A percentile compares a stretch with the other conserved stretches of the same genome.
These are phyloP conservation scores for Heterotilapia buettikoferi DNA, from an alignment of 2,113 vertebrate species.

Conservation along the genomic window DNA sequence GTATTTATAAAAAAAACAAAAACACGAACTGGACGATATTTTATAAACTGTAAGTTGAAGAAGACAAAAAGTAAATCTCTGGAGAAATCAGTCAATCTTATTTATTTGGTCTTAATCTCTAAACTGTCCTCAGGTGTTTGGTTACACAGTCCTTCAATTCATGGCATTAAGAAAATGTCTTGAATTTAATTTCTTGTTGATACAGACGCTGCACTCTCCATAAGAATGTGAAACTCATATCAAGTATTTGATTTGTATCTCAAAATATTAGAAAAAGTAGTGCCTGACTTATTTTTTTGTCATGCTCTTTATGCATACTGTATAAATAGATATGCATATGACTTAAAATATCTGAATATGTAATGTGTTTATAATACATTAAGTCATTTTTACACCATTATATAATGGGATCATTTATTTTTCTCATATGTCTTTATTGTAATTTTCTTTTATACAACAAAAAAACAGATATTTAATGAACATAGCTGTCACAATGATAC, in stretches of 20 bases:
- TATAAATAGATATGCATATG: not conserved
- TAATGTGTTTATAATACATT: not conserved
- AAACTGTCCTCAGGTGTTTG: not conserved
- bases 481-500: not conserved
- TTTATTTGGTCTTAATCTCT: not conserved
- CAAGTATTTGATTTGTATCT: not conserved
- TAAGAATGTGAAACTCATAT: not conserved
- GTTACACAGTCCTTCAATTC: not conserved
- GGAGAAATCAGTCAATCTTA: fast-evolving
- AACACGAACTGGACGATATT: fast-evolving
- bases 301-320: not conserved
- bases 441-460: not conserved
- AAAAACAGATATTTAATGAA: not conserved
- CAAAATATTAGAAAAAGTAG: not conserved
- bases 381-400: not conserved
- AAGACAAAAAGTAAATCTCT: not conserved
- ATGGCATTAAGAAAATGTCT: not conserved
- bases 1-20: not conserved
- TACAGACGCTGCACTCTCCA: not conserved
- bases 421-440: not conserved
- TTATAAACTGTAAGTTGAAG: not conserved
- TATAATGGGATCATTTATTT: not conserved
- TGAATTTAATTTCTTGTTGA: not conserved
- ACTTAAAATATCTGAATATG: not conserved
- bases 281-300: not conserved